These are phyloP conservation scores for Sialia sialis DNA, from an alignment of 2,113 vertebrate genomes.

Conservation along the genomic window DNA sequence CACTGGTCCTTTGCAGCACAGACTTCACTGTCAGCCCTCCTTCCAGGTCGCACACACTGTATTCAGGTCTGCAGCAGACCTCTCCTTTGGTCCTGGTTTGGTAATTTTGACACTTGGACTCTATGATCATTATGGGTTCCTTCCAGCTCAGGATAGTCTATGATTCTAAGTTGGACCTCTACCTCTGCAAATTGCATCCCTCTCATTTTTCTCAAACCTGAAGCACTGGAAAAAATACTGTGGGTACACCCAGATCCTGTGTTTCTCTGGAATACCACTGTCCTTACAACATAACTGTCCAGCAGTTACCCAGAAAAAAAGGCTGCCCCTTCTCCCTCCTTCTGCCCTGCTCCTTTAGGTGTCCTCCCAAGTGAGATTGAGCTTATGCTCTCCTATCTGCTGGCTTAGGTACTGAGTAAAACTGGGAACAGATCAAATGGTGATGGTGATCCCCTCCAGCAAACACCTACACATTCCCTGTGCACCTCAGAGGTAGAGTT, in stretches of 20 bases:
- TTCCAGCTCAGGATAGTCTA: background rate
- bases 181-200: background rate
- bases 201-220: background rate
- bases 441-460: background rate
- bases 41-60: background rate
- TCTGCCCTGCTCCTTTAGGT: background rate
- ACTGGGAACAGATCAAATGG: background rate
- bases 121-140: background rate
- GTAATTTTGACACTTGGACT: background rate
- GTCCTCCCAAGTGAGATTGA: background rate
- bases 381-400: background rate
- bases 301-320: background rate
- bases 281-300: background rate
- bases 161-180: background rate
- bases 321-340: background rate
- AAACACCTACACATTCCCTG: background rate
- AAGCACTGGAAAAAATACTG: background rate
- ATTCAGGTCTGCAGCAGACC: background rate
- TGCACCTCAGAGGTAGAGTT: background rate
- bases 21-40: background rate
- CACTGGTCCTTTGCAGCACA: background rate
- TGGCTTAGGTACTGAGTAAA: background rate
- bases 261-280: background rate
- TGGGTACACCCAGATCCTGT: background rate
- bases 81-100: background rate